A percentile compares a stretch with the other conserved stretches of the same genome.
These are phyloP conservation scores for Heterohyrax brucei DNA, from an alignment of 2,797 vertebrate genomes.

Conservation along the genomic window DNA sequence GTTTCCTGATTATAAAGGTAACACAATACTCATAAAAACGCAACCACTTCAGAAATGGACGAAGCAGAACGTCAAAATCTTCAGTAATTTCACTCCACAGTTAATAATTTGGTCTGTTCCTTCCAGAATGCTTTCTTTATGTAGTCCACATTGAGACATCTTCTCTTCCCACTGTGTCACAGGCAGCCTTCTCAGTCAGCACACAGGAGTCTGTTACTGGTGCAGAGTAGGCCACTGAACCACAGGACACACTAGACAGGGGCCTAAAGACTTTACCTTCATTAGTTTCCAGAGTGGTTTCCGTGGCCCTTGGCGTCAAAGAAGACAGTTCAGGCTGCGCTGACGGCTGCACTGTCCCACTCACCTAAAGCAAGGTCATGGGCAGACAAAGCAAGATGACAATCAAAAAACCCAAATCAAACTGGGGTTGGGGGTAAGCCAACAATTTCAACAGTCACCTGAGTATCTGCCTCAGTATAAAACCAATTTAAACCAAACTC, in stretches of 20 bases:
- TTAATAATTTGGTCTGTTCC: not conserved
- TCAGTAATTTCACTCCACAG: not conserved
- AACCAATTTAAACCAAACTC: not conserved
- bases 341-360: slow-evolving; percentile 68
- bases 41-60: not conserved
- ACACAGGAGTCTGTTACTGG: not conserved
- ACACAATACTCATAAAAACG: not conserved
- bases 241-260: rapidly evolving
- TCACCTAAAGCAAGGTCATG: slow-evolving; percentile 76
- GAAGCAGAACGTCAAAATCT: not conserved
- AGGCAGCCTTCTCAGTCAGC: not conserved
- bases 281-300: slow-evolving; percentile 71
- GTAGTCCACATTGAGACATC: not conserved
- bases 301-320: slow-evolving; percentile 68
- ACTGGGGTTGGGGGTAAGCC: not conserved
- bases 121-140: not conserved
- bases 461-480: not conserved
- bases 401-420: not conserved
- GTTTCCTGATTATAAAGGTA: slow-evolving; percentile 50
- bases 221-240: rapidly evolving
- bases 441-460: not conserved
- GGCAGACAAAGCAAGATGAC: not conserved
- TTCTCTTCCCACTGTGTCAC: no score
- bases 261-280: slow-evolving; percentile 67
- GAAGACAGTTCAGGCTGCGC: slow-evolving; percentile 66